These are phyloP conservation scores for Eptesicus fuscus DNA, from an alignment of 2,113 vertebrate species.

Conservation along the genomic window DNA sequence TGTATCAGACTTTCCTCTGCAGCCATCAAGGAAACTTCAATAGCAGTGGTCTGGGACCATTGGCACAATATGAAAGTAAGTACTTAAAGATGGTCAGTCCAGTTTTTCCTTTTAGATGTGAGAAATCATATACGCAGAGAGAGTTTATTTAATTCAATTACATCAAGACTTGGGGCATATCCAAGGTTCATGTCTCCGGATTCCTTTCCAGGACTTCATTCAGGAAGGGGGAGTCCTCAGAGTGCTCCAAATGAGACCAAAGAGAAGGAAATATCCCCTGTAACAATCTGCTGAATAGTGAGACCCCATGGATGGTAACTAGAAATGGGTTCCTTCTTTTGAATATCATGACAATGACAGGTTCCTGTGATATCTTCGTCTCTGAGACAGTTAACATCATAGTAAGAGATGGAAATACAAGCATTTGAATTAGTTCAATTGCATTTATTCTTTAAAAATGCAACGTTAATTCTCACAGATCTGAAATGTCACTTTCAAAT, in stretches of 20 bases:
- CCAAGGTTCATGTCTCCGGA: not conserved
- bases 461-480: slow-evolving; percentile 37
- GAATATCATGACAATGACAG: not conserved
- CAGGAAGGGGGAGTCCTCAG: not conserved
- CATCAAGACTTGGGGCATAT: not conserved
- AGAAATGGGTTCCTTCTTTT: not conserved
- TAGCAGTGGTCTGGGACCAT: not conserved
- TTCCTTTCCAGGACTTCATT: not conserved
- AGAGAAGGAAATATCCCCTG: not conserved
- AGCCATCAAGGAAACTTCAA: not conserved
- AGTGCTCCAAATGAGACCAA: not conserved
- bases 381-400: not conserved
- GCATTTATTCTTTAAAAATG: slow-evolving; percentile 25
- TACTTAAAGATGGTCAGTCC: not conserved
- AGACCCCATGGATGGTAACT: not conserved
- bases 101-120: not conserved
- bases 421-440: not conserved
- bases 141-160: slow-evolving; percentile 3
- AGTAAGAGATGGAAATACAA: not conserved
- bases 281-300: not conserved
- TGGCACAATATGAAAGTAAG: not conserved
- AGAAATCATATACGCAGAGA: not conserved
- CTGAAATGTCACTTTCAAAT: slow-evolving; percentile 33
- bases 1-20: not conserved
- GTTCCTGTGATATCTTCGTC: not conserved